Percentiles rank a stretch among this genome's conserved stretches.
These are phyloP conservation scores for Periplaneta americana DNA, from an alignment of 1,140 invertebrate species.

Conservation along the genomic window DNA sequence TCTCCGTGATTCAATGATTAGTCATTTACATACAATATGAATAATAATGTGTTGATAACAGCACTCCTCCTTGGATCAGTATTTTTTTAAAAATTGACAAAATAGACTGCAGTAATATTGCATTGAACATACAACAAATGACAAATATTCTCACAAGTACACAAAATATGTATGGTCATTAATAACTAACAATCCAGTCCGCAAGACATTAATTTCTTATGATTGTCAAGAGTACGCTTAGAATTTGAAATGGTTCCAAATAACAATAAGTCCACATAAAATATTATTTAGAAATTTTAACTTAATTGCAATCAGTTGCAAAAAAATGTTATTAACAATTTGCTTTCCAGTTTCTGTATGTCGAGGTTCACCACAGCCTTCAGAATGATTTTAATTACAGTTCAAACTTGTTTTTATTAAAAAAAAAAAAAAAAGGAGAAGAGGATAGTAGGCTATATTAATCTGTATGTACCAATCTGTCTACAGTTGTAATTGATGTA, in stretches of 20 bases:
- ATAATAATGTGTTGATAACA: background rate
- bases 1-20: background rate
- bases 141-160: background rate
- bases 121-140: background rate
- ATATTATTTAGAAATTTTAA: background rate
- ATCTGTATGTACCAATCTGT: background rate
- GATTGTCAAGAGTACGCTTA: background rate
- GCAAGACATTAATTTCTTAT: background rate
- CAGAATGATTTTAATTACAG: background rate
- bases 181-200: too few relatives aligned
- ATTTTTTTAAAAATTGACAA: background rate
- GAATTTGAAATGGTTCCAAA: background rate
- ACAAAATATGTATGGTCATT: background rate
- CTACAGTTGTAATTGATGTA: background rate
- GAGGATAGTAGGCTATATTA: background rate
- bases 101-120: background rate
- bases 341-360: background rate
- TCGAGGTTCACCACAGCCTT: background rate
- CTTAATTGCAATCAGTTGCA: background rate
- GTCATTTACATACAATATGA: background rate
- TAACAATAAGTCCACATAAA: background rate
- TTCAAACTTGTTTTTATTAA: background rate
- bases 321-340: background rate
- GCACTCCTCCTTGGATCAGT: background rate
- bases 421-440: background rate